Conservation (phyloP, 2,888 invertebrate genomes). For the Drosophila anomalata region DNA sequence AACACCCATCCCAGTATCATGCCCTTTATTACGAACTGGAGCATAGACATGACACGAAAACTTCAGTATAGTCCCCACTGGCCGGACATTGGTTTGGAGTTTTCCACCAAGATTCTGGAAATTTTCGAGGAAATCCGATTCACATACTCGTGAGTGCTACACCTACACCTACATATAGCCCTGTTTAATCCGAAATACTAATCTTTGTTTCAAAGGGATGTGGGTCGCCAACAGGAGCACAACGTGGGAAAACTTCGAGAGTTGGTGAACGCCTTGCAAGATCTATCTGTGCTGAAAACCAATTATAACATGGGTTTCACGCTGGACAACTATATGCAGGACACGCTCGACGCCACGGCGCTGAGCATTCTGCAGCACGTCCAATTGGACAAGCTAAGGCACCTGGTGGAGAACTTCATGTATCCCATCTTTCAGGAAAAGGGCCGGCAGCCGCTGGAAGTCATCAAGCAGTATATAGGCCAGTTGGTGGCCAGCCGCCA, state of each 20-base stretch:
- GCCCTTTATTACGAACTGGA: conserved; percentile 82
- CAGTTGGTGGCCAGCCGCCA: conserved; percentile 79
- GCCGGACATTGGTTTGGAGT: conserved; percentile 84
- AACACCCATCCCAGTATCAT: conserved; percentile 82
- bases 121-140: conserved; percentile 82
- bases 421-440: conserved; percentile 83
- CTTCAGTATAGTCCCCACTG: conserved; percentile 82
- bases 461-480: conserved; percentile 81
- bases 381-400: conserved; percentile 80
- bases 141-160: conserved; percentile 78
- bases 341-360: conserved; percentile 82
- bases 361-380: conserved; percentile 82
- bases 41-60: conserved; percentile 80
- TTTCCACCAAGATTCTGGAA: conserved; percentile 80
- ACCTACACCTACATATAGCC: background rate
- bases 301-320: conserved; percentile 82
- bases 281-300: conserved; percentile 81
- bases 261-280: conserved; percentile 80
- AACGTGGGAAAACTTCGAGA: conserved; percentile 79
- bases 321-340: conserved; percentile 82
- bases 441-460: conserved; percentile 77
- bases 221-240: conserved; percentile 81
- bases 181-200: background rate
- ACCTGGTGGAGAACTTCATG: conserved; percentile 81
- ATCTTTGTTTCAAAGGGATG: conserved; percentile 70